These are phyloP conservation scores for Camptogramma bilineatum DNA, from an alignment of 2,888 invertebrate genomes.

Conservation along the genomic window DNA sequence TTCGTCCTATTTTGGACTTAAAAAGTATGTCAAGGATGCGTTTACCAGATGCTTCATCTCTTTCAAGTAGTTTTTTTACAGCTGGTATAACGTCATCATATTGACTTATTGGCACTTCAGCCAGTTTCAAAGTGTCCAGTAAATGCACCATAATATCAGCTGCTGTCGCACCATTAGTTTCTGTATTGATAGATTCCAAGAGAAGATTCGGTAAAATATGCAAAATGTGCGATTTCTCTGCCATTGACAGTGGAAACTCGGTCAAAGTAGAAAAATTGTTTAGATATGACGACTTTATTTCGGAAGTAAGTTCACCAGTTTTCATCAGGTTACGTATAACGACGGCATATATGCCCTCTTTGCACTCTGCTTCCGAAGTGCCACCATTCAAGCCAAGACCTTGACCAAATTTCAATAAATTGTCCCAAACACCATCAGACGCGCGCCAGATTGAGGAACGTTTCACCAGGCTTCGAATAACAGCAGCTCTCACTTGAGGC, in stretches of 20 bases:
- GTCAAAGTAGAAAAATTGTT: conserved; percentile 1
- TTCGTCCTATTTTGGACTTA: conserved; percentile 53
- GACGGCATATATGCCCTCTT: conserved; percentile 66
- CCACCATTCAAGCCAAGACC: conserved; percentile 65
- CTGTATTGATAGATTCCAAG: neutral
- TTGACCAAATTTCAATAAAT: conserved; percentile 55
- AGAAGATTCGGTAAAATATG: conserved; percentile 7
- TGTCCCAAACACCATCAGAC: conserved; percentile 10
- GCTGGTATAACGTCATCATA: conserved; percentile 1
- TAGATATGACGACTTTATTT: conserved; percentile 2
- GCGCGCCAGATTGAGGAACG: conserved; percentile 4
- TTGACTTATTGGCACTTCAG: neutral
- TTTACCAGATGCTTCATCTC: conserved; percentile 9
- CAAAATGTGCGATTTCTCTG: conserved; percentile 3
- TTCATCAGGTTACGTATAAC: conserved; percentile 57
- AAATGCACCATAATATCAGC: conserved; percentile 5
- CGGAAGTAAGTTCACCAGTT: neutral
- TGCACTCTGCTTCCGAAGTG: conserved; percentile 52
- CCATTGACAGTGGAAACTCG: neutral
- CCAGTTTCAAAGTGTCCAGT: conserved; percentile 6
- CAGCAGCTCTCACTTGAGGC: conserved; percentile 9
- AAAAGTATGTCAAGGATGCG: conserved; percentile 7
- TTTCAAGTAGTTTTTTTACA: conserved; percentile 6
- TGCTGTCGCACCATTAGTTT: conserved; percentile 1
- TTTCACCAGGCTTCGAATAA: conserved; percentile 4